Conservation (phyloP, 1,140 invertebrate genomes). For the Mycetomoellerius zeteki region DNA sequence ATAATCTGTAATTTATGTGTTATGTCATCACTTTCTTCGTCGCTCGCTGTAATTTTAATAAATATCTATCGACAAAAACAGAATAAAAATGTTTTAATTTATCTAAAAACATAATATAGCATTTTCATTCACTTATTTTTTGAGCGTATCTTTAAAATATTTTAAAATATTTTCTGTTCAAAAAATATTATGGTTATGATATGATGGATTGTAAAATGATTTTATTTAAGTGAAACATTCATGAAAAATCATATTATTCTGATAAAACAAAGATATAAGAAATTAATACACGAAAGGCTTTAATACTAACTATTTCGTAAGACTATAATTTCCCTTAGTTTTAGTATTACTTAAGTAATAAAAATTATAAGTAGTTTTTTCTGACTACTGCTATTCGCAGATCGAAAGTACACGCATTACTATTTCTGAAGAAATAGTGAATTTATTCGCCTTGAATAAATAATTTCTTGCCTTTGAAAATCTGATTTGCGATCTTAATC, state of each 20-base stretch:
- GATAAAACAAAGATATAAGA: neutral
- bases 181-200: neutral
- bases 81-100: neutral
- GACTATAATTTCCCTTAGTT: neutral
- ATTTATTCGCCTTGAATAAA: neutral
- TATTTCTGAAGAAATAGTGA: neutral
- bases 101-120: neutral
- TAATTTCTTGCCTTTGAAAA: conserved; percentile 3
- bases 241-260: neutral
- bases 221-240: neutral
- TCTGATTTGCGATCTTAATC: conserved; percentile 6
- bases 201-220: neutral
- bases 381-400: neutral
- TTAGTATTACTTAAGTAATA: neutral
- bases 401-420: neutral
- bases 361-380: neutral
- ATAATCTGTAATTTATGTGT: neutral
- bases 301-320: neutral
- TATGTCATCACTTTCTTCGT: neutral
- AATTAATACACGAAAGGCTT: neutral
- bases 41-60: neutral
- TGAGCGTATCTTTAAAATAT: neutral
- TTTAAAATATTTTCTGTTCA: neutral
- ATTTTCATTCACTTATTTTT: neutral
- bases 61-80: neutral